Evolutionary conservation across 1,140 invertebrate species (phyloP), one percentile per base, ranked within the genome.

Genomic region (Drosophila baimaii): DNA sequence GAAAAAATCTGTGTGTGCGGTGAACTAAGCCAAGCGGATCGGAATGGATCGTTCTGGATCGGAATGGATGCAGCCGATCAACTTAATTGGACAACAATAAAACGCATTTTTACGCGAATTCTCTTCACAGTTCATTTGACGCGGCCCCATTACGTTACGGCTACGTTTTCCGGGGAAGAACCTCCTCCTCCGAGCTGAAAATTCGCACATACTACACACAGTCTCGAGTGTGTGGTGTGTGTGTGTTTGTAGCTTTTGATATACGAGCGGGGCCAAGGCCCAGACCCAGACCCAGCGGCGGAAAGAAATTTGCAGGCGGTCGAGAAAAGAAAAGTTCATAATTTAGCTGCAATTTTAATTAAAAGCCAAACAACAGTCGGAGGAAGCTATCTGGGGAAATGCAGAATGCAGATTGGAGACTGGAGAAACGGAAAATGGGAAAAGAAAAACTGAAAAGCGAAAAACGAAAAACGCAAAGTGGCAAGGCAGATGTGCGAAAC

Each of bases 261-360:
- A 71, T 71, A 71, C 41, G 62, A 55, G 12, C 19, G 41, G 17
- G 39, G 63, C 31, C 58, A 17, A 46, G 21, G 33, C 23, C 17
- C 46, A 52, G 54, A 43, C 62, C 62, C 52, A 69, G 82, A 81
- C 82, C 57, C 73, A 81, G 65, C 62, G 72, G 66, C 58, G 3
- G 4, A 69, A 88, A 66, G 55, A 85, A 88, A 88, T 86, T 86
- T 79, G 56, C 82, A 86, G 66, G 52, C 83, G 83, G 75, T 65
- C 75, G 79, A 88, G 83, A 88, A 71, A 86, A 82, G 82, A 86
- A 86, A 86, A 86, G 79, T 88, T 86, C 82, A 86, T 86, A 86
- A 86, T 86, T 88, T 86, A 79, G 76, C 71, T 57, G 83, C 75
- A 63, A 79, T 83, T 86, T 86, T 86, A 86, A 86, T 86, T 86